Conservation (phyloP, 2,888 invertebrate genomes). For the Diachrysia chrysitis region DNA sequence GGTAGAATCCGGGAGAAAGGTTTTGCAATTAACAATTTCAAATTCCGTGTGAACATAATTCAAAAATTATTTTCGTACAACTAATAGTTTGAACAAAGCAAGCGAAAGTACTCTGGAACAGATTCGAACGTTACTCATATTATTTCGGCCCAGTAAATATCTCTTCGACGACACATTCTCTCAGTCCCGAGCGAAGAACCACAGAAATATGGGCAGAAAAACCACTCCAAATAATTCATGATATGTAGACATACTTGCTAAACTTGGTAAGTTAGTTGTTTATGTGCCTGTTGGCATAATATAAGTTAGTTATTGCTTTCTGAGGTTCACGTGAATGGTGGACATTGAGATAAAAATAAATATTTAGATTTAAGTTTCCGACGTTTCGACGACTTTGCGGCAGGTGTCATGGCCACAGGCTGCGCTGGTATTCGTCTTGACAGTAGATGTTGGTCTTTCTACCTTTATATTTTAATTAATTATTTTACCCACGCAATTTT, state of each 20-base stretch:
- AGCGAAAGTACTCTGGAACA: slow-evolving; percentile 28
- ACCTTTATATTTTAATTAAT: too few relatives aligned
- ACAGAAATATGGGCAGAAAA: neutral
- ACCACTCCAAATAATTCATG: neutral
- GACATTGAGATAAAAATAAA: too few relatives aligned
- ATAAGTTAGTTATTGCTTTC: too few relatives aligned
- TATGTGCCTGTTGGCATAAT: too few relatives aligned
- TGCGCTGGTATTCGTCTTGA: too few relatives aligned
- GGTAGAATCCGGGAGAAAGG: neutral
- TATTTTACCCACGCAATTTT: too few relatives aligned
- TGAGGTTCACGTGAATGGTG: too few relatives aligned
- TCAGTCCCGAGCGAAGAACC: slow-evolving; percentile 12
- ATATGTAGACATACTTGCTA: neutral
- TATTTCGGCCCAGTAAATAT: slow-evolving; percentile 51
- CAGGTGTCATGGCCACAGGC: too few relatives aligned
- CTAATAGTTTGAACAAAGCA: slow-evolving; percentile 10
- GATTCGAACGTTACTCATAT: slow-evolving; percentile 36
- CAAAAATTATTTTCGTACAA: slow-evolving; percentile 1
- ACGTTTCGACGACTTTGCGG: too few relatives aligned
- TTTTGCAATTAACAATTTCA: neutral
- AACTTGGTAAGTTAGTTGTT: too few relatives aligned
- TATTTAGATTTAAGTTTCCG: too few relatives aligned
- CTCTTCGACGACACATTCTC: slow-evolving; percentile 43
- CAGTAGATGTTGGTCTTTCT: too few relatives aligned
- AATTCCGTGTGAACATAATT: slow-evolving; percentile 8